These are phyloP conservation scores for Axinella damicornis DNA, from an alignment of 37 sponge, comb jelly and placozoan genomes.

Conservation along the genomic window DNA sequence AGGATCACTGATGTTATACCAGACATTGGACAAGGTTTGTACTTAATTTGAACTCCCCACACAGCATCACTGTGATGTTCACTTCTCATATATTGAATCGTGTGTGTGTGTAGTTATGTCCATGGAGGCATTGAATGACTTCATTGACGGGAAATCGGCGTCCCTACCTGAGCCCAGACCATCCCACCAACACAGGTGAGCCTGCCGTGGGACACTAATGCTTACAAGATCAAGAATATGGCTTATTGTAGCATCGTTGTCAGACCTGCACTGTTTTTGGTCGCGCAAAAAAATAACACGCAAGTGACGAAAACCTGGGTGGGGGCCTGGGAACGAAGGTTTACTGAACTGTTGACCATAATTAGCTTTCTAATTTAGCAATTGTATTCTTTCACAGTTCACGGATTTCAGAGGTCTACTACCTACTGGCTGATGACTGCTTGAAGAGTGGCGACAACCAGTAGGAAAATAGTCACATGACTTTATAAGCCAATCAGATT, in stretches of 20 bases:
- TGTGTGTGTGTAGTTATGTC: conserved; percentile 15
- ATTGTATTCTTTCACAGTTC: conserved; percentile 33
- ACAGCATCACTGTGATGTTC: too few species aligned
- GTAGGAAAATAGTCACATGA: too few species aligned
- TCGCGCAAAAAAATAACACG: too few species aligned
- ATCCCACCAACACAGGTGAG: conserved; percentile 55
- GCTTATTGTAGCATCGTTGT: too few species aligned
- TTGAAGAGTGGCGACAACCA: conserved; percentile 54
- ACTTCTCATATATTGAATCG: not conserved
- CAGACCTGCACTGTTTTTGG: not conserved
- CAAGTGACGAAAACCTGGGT: too few species aligned
- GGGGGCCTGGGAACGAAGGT: too few species aligned
- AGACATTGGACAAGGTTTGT: conserved; percentile 39
- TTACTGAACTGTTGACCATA: too few species aligned
- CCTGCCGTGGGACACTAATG: not conserved
- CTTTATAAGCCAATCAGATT: too few species aligned
- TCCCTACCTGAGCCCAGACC: not conserved
- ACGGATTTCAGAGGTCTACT: conserved; percentile 68
- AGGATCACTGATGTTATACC: conserved; percentile 52
- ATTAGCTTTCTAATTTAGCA: not conserved
- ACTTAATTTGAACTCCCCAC: too few species aligned
- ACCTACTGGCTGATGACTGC: conserved; percentile 72
- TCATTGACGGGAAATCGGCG: conserved; percentile 45
- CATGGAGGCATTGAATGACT: conserved; percentile 24
- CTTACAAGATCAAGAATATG: too few species aligned